Conservation (phyloP, 2,797 vertebrate genomes). For the Sebastolobus alascanus region DNA sequence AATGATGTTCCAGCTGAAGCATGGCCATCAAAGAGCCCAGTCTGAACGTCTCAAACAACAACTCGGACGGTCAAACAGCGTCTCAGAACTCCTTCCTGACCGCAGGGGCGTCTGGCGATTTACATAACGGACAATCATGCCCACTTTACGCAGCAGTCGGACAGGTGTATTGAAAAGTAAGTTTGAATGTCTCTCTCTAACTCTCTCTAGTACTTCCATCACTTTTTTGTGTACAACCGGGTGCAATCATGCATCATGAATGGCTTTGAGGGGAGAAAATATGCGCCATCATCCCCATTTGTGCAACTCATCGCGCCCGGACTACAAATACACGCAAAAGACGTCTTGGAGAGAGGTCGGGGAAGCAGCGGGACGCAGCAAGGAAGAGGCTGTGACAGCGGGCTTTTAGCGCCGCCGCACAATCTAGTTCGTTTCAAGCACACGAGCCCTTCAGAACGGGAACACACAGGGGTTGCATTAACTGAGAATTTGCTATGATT, state of each 20-base stretch:
- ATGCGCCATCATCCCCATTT: not conserved
- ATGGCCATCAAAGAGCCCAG: not conserved
- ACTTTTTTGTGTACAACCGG: not conserved
- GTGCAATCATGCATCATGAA: not conserved
- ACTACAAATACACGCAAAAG: constrained; percentile 6
- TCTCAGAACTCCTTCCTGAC: constrained; percentile 15
- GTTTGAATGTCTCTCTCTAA: not conserved
- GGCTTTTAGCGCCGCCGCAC: not conserved
- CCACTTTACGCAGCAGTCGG: not conserved
- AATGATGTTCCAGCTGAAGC: constrained; percentile 32
- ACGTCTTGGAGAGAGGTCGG: constrained; percentile 3
- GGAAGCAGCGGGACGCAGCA: not conserved
- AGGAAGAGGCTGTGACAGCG: not conserved
- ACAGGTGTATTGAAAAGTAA: not conserved
- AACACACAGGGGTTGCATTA: constrained; percentile 1
- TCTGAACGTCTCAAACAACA: constrained; percentile 11
- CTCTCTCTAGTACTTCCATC: not conserved
- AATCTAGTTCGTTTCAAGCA: not conserved
- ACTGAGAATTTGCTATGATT: constrained; percentile 41
- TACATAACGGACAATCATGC: not conserved
- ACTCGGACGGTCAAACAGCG: not conserved
- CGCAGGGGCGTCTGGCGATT: not conserved
- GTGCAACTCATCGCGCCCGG: not conserved
- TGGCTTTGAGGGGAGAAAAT: not conserved
- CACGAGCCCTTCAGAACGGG: not conserved